phyloP scores from a whole-genome alignment of 2,888 invertebrate genomes.

The Catocala sponsa region DNA sequence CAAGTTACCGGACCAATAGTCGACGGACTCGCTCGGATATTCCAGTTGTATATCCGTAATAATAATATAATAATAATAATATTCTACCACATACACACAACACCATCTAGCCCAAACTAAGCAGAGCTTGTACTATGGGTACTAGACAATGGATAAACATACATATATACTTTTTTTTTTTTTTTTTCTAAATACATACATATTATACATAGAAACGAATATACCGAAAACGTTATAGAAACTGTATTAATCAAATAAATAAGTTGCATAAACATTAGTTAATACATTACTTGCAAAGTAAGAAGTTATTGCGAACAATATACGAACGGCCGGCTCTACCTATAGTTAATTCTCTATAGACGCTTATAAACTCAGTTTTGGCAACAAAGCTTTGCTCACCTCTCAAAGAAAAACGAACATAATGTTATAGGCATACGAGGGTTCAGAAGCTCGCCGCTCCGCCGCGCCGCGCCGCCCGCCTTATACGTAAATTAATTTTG shows the following conservation, averaged over 20 bases:
- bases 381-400: slow-evolving; percentile 25
- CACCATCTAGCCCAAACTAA: no score
- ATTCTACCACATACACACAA: no score
- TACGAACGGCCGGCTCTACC: neutral
- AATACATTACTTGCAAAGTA: neutral
- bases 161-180: no score
- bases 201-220: no score
- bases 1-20: slow-evolving; percentile 65
- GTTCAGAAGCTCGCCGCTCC: slow-evolving; percentile 33
- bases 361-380: neutral
- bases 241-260: neutral
- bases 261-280: neutral
- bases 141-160: no score
- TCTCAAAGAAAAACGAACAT: slow-evolving; percentile 41
- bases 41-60: slow-evolving; percentile 26
- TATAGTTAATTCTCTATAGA: no score
- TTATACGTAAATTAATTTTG: slow-evolving; percentile 82
- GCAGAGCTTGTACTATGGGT: no score
- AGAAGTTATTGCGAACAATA: slow-evolving; percentile 1
- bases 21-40: slow-evolving; percentile 53
- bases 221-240: neutral
- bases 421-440: slow-evolving; percentile 43
- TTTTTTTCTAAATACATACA: no score
- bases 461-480: slow-evolving; percentile 39
- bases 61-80: no score